Evolutionary conservation across 2,797 vertebrate species (phyloP).

Genomic region (Ctenopoma multispine): DNA sequence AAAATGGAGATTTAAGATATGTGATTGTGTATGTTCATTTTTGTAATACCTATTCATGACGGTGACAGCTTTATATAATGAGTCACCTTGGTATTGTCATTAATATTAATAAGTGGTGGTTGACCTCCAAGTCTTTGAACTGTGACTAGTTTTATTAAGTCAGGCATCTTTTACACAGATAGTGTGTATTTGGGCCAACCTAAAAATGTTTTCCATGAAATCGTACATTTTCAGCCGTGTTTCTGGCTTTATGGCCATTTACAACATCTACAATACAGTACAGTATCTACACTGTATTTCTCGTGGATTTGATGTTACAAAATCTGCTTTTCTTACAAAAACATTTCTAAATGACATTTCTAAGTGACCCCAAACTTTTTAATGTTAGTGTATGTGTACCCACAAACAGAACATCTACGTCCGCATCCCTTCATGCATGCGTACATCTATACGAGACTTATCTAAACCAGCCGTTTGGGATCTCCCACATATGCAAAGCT

Average conservation of each 20-base stretch:
- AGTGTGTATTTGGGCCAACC: neutral
- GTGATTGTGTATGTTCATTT: slow-evolving; percentile 4
- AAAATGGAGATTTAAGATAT: neutral
- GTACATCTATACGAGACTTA: slow-evolving; percentile 40
- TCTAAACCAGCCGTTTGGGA: slow-evolving; percentile 74
- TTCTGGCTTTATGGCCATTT: too few relatives aligned
- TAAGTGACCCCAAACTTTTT: too few relatives aligned
- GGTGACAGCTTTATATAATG: slow-evolving; percentile 23
- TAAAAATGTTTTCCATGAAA: too few relatives aligned
- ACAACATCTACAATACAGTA: too few relatives aligned
- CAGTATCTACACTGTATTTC: too few relatives aligned
- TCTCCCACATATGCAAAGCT: slow-evolving; percentile 79
- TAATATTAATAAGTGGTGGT: slow-evolving; percentile 48
- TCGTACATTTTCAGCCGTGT: too few relatives aligned
- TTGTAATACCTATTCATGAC: slow-evolving; percentile 36
- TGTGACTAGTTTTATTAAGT: slow-evolving; percentile 44
- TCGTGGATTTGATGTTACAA: too few relatives aligned
- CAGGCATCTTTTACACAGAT: slow-evolving; percentile 38
- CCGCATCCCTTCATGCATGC: slow-evolving; percentile 27
- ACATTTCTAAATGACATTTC: too few relatives aligned
- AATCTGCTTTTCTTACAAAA: too few relatives aligned
- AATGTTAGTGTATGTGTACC: slow-evolving; percentile 1
- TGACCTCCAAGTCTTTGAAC: slow-evolving; percentile 24
- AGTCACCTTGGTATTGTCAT: slow-evolving; percentile 47
- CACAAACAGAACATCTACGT: neutral